phyloP scores from a whole-genome alignment of 1,140 invertebrate genomes.

The Neuroterus valhalla region DNA sequence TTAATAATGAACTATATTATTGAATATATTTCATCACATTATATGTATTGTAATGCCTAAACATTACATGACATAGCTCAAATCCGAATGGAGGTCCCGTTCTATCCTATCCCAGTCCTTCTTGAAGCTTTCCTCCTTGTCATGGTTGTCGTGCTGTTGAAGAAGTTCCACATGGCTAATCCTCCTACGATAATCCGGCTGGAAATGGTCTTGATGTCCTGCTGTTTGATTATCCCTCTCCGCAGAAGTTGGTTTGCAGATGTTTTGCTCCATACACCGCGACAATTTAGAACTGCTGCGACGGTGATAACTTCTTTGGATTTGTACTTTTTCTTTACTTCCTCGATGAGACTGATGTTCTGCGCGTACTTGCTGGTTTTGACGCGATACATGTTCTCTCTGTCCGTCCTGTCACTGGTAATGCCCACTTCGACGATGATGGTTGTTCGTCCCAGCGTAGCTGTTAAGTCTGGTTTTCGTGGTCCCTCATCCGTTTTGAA shows the following conservation, averaged over 20 bases:
- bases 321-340: background rate
- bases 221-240: background rate
- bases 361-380: background rate
- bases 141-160: background rate
- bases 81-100: no score
- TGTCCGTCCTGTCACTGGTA: conserved; percentile 13
- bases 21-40: no score
- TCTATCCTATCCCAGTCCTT: no score
- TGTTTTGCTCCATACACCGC: conserved; percentile 37
- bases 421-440: conserved; percentile 46
- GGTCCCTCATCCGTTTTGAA: conserved; percentile 15
- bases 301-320: background rate
- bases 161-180: background rate
- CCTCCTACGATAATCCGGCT: conserved; percentile 39
- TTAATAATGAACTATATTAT: no score
- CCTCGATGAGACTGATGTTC: background rate
- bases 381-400: conserved; percentile 26
- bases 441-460: background rate
- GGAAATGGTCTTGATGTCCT: conserved; percentile 29
- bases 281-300: conserved; percentile 38
- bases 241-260: background rate
- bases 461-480: conserved; percentile 46
- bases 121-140: no score
- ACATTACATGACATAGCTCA: no score
- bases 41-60: no score